Evolutionary conservation across 2,888 invertebrate species (phyloP).

Genomic region (Dryobotodes eremita): DNA sequence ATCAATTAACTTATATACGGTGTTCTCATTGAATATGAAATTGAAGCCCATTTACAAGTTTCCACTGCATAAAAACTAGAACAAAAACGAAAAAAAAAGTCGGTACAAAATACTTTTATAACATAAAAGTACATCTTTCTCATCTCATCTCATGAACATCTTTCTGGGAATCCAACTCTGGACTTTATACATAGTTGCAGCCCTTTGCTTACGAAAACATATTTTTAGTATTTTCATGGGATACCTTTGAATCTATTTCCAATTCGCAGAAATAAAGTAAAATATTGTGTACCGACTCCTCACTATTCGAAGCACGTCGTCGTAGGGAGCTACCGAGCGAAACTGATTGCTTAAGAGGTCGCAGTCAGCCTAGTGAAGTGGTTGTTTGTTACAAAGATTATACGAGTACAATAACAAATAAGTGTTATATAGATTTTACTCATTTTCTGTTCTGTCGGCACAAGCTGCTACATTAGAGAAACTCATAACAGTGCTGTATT

Average conservation of each 20-base stretch:
- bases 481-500: background rate
- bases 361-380: background rate
- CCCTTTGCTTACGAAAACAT: background rate
- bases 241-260: background rate
- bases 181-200: background rate
- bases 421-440: background rate
- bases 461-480: background rate
- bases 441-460: background rate
- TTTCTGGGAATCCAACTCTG: background rate
- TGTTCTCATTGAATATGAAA: no score
- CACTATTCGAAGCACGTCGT: conserved; percentile 1
- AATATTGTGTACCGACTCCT: background rate
- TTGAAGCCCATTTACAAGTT: no score
- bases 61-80: no score
- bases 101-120: no score
- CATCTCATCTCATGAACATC: no score
- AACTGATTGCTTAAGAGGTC: background rate
- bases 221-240: background rate
- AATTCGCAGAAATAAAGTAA: background rate
- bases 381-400: background rate
- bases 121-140: background rate
- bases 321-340: background rate
- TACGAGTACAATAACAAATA: background rate
- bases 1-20: no score
- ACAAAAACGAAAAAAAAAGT: no score